Evolutionary conservation across 2,888 invertebrate genomes (phyloP).

Genomic region (Rotaria socialis): DNA sequence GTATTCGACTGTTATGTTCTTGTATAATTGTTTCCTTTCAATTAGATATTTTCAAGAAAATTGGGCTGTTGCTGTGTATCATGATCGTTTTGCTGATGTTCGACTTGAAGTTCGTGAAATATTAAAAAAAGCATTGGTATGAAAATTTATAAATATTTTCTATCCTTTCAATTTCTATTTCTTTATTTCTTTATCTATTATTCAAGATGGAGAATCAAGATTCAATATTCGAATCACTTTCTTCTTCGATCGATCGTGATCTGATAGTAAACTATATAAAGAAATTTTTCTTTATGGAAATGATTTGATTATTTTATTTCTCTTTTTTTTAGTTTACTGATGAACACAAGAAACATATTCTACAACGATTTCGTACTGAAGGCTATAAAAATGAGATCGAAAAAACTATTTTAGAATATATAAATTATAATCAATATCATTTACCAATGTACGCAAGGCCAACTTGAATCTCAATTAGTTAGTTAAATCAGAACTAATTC

Average conservation of each 20-base stretch:
- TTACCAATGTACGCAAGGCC: conserved; percentile 60
- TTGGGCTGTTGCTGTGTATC: conserved; percentile 57
- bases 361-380: conserved; percentile 51
- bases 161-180: background rate
- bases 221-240: conserved; percentile 47
- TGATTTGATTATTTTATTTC: conserved; percentile 44
- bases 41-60: conserved; percentile 57
- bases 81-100: conserved; percentile 59
- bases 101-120: conserved; percentile 58
- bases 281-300: no score
- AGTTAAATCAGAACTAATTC: background rate
- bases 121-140: conserved; percentile 54
- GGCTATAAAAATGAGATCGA: conserved; percentile 57
- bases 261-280: conserved; percentile 50
- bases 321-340: conserved; percentile 49
- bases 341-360: conserved; percentile 51
- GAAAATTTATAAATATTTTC: background rate
- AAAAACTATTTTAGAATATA: conserved; percentile 56
- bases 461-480: conserved; percentile 55
- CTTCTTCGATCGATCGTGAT: conserved; percentile 55
- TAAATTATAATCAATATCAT: conserved; percentile 59
- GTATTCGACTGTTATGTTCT: background rate
- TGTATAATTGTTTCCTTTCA: background rate
- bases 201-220: conserved; percentile 38
- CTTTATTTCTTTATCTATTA: no score